Evolutionary conservation across 2,888 invertebrate genomes (phyloP).

Genomic region (Athrips mouffetella): DNA sequence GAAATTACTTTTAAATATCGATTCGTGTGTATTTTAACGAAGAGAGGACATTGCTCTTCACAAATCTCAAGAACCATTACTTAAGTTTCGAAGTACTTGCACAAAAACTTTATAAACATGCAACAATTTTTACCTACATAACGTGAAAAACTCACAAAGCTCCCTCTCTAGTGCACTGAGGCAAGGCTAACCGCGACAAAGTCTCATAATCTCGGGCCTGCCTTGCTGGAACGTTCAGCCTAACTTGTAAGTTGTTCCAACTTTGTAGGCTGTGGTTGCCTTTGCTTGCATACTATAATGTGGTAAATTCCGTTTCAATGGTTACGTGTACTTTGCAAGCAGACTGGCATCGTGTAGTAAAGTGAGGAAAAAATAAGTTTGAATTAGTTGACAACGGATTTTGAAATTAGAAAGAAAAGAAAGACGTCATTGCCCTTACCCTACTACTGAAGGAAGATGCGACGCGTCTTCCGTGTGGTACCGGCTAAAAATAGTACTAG

Average conservation of each 20-base stretch:
- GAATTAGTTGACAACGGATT: no score
- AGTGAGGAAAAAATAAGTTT: no score
- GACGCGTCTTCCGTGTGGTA: no score
- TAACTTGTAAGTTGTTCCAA: slow-evolving; percentile 5
- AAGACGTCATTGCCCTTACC: no score
- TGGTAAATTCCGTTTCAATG: neutral
- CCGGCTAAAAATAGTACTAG: no score
- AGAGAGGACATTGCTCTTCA: neutral
- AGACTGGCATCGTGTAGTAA: neutral
- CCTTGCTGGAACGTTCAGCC: neutral
- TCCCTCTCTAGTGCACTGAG: neutral
- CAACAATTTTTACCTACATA: neutral
- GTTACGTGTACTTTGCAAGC: neutral
- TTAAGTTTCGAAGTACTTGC: neutral
- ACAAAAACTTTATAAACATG: neutral
- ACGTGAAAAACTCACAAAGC: neutral
- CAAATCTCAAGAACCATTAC: neutral
- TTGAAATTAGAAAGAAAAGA: no score
- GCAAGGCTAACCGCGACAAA: neutral
- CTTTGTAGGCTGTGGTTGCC: slow-evolving; percentile 2
- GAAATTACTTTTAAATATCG: no score
- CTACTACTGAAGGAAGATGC: no score
- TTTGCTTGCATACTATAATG: neutral
- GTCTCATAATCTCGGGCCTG: neutral
- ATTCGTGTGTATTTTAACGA: no score